Evolutionary conservation across 2,888 invertebrate genomes (phyloP).

Genomic region (Watsonalla cultraria): DNA sequence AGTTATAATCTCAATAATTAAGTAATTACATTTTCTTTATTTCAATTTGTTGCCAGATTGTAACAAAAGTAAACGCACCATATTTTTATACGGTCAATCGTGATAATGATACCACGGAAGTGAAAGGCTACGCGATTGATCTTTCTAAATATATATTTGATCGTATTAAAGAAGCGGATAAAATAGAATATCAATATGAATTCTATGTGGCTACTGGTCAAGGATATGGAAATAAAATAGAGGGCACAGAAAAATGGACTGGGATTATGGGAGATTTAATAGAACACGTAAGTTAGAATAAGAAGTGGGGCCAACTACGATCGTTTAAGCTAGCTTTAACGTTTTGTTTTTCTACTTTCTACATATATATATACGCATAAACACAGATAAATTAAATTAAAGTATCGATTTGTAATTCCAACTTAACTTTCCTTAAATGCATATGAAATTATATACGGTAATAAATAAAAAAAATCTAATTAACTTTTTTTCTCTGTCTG

Average conservation of each 20-base stretch:
- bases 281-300: constrained; percentile 80
- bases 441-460: too few relatives aligned
- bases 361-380: too few relatives aligned
- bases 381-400: too few relatives aligned
- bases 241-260: constrained; percentile 85
- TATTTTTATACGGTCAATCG: constrained; percentile 41
- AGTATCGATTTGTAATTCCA: too few relatives aligned
- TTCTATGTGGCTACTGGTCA: constrained; percentile 83
- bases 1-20: neutral
- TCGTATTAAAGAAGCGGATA: constrained; percentile 36
- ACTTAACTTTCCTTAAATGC: too few relatives aligned
- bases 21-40: neutral
- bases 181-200: constrained; percentile 75
- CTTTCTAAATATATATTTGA: constrained; percentile 85
- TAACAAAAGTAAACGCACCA: constrained; percentile 53
- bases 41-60: constrained; percentile 76
- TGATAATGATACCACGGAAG: constrained; percentile 55
- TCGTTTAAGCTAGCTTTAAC: too few relatives aligned
- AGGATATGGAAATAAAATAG: constrained; percentile 82
- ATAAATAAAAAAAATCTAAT: too few relatives aligned
- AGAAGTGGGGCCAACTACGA: too few relatives aligned
- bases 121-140: constrained; percentile 92
- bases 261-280: constrained; percentile 86
- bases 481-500: too few relatives aligned
- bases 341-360: too few relatives aligned